A percentile compares a stretch with the other conserved stretches of the same genome.
phyloP scores from a whole-genome alignment of 2,888 invertebrate genomes.

The Agrypnus murinus region DNA sequence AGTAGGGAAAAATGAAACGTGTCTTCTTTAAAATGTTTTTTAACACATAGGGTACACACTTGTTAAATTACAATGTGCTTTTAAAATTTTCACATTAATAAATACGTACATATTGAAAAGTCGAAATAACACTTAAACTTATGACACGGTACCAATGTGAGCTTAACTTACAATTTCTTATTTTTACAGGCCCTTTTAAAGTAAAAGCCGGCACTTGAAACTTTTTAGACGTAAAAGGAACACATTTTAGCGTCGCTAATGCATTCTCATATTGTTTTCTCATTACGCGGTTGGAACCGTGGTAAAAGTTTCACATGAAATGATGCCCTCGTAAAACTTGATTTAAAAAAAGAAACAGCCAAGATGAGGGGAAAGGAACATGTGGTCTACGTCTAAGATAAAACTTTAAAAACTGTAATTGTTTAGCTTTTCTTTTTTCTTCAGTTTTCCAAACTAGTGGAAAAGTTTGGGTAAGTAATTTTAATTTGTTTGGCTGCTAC shows the following conservation, averaged over 20 bases:
- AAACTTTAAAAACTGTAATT: constrained; percentile 29
- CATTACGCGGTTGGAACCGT: constrained; percentile 27
- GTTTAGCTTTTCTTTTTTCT: constrained; percentile 5
- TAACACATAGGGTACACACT: too few relatives aligned
- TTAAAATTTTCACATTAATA: too few relatives aligned
- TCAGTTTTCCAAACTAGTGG: not conserved
- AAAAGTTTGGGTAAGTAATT: not conserved
- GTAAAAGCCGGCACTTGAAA: constrained; percentile 40
- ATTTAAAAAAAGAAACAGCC: constrained; percentile 18
- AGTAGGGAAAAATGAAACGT: too few relatives aligned
- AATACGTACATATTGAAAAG: too few relatives aligned
- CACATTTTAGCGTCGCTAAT: constrained; percentile 27
- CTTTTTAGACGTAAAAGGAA: constrained; percentile 6
- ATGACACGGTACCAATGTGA: not conserved
- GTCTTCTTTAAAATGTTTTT: too few relatives aligned
- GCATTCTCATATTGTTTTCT: constrained; percentile 39
- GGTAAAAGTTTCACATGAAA: constrained; percentile 1
- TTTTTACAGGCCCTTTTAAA: constrained; percentile 28
- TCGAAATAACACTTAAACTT: too few relatives aligned
- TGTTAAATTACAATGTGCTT: too few relatives aligned
- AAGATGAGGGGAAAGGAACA: constrained; percentile 14
- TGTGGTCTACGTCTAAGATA: constrained; percentile 22
- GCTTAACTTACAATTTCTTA: constrained; percentile 2
- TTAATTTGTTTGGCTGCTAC: constrained; percentile 8
- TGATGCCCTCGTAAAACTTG: not conserved